phyloP scores from a whole-genome alignment of 2,888 invertebrate genomes.

The Ophonus ardosiacus region DNA sequence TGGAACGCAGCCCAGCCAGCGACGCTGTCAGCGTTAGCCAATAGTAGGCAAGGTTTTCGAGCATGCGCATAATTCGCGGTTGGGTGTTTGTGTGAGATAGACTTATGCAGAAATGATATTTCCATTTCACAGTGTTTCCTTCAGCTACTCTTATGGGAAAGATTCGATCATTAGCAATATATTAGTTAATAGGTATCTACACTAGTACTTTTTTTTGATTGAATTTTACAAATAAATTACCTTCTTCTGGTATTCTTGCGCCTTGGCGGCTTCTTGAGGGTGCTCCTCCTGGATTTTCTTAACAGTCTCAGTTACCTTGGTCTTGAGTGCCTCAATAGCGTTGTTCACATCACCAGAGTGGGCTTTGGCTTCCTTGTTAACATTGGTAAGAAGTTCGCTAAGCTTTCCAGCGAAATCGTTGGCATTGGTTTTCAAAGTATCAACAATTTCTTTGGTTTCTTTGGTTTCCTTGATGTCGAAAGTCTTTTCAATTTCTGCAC shows the following conservation, averaged over 20 bases:
- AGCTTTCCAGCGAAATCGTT: conserved; percentile 47
- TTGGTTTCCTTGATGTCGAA: conserved; percentile 44
- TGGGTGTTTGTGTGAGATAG: no score
- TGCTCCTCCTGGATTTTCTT: conserved; percentile 45
- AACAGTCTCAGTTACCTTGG: conserved; percentile 22
- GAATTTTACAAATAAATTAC: no score
- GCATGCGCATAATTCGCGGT: no score
- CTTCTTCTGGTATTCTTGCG: conserved; percentile 36
- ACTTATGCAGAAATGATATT: no score
- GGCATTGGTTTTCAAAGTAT: conserved; percentile 32
- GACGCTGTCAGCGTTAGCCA: no score
- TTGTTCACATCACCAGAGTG: conserved; percentile 43
- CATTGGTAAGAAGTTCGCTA: conserved; percentile 7
- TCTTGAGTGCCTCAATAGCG: conserved; percentile 5
- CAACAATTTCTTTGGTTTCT: conserved; percentile 43
- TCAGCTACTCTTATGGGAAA: no score
- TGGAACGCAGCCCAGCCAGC: no score
- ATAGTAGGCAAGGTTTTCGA: no score
- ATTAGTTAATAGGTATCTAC: no score
- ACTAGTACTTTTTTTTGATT: no score
- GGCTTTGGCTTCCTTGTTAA: conserved; percentile 39
- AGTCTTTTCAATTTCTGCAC: conserved; percentile 15
- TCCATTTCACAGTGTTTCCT: no score
- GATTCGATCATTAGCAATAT: no score
- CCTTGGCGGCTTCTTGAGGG: conserved; percentile 38